Evolutionary conservation across 2,888 invertebrate genomes (phyloP).

Genomic region (Euplagia quadripunctaria): DNA sequence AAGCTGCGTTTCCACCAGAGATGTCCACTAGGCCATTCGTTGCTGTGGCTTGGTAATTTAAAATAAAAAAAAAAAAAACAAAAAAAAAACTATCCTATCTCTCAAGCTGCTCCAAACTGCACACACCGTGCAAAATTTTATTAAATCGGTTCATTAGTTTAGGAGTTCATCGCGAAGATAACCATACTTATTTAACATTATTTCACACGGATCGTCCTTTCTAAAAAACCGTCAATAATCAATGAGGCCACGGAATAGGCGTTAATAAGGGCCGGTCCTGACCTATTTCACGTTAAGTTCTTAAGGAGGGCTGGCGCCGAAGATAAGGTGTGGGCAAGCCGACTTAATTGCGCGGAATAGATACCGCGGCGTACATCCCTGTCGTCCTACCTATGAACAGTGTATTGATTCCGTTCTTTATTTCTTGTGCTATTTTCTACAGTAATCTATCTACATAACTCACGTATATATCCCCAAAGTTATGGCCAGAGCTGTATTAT

Average conservation of each 20-base stretch:
- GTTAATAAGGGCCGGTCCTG: slow-evolving; percentile 68
- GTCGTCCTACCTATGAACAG: slow-evolving; percentile 45
- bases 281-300: slow-evolving; percentile 76
- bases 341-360: slow-evolving; percentile 77
- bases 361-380: slow-evolving; percentile 50
- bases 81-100: too few relatives aligned
- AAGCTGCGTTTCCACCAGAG: too few relatives aligned
- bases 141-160: too few relatives aligned
- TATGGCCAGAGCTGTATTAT: too few relatives aligned
- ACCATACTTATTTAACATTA: background rate
- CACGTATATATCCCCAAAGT: background rate
- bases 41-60: too few relatives aligned
- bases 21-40: too few relatives aligned
- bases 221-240: slow-evolving; percentile 54
- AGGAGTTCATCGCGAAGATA: background rate
- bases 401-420: slow-evolving; percentile 19
- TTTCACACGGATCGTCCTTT: background rate
- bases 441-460: background rate
- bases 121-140: too few relatives aligned
- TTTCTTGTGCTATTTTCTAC: background rate
- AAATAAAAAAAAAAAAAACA: too few relatives aligned
- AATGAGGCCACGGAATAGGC: slow-evolving; percentile 61
- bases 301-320: slow-evolving; percentile 76
- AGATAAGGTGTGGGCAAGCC: slow-evolving; percentile 75
- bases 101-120: too few relatives aligned